Evolutionary conservation across 1,140 invertebrate genomes (phyloP).

Genomic region (Lasioglossum baleicum): DNA sequence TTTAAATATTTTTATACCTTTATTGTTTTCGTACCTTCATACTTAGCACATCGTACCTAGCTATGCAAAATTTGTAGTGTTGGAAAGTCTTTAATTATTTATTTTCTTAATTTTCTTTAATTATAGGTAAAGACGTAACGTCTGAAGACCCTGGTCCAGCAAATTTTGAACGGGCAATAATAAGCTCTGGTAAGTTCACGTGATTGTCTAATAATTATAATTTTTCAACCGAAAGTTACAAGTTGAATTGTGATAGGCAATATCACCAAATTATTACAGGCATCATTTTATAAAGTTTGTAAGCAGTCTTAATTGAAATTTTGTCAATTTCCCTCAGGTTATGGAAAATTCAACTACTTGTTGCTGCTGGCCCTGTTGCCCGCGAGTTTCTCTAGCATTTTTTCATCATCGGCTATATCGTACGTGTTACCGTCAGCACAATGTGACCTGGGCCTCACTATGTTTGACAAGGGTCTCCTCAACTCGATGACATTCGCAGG

Average conservation of each 20-base stretch:
- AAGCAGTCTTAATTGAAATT: too few relatives aligned
- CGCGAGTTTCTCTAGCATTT: constrained; percentile 70
- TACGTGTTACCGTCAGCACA: constrained; percentile 73
- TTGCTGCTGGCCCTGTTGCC: constrained; percentile 70
- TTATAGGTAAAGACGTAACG: constrained; percentile 60
- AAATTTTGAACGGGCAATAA: constrained; percentile 69
- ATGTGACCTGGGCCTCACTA: constrained; percentile 70
- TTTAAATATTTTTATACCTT: too few relatives aligned
- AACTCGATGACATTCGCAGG: constrained; percentile 78
- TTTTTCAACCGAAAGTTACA: too few relatives aligned
- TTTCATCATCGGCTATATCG: constrained; percentile 70
- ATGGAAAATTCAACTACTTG: constrained; percentile 75
- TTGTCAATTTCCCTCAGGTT: constrained; percentile 51
- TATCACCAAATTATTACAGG: too few relatives aligned
- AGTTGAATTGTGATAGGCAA: too few relatives aligned
- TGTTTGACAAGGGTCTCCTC: constrained; percentile 72
- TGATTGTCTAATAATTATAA: background rate
- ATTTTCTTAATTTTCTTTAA: too few relatives aligned
- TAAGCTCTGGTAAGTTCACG: constrained; percentile 65
- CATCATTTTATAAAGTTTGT: too few relatives aligned
- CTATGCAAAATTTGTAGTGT: background rate
- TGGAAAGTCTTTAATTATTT: background rate
- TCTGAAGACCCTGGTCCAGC: constrained; percentile 59
- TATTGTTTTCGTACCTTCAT: too few relatives aligned
- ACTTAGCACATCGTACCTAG: too few relatives aligned